Percentiles rank a stretch among this genome's conserved stretches.
Evolutionary conservation across 2,888 invertebrate species (phyloP).

Genomic region (Mythimna ferrago): DNA sequence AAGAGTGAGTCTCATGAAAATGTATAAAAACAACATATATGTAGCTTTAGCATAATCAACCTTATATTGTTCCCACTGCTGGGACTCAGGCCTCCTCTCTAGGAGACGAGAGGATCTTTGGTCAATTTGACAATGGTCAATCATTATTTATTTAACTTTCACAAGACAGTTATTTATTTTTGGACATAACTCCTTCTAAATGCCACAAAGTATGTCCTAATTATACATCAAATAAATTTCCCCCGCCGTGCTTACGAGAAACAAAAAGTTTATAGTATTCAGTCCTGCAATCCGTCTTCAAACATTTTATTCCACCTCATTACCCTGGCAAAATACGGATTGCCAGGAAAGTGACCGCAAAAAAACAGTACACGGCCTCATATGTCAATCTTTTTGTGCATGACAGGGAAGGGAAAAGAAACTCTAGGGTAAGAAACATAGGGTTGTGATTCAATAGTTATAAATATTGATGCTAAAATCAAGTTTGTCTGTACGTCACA

Average conservation of each 20-base stretch:
- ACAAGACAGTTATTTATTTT: background rate
- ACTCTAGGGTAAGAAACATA: constrained; percentile 48
- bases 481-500: constrained; percentile 67
- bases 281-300: constrained; percentile 67
- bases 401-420: constrained; percentile 47
- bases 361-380: constrained; percentile 73
- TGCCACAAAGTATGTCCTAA: constrained; percentile 23
- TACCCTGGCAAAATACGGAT: constrained; percentile 77
- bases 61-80: no score
- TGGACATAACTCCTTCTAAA: background rate
- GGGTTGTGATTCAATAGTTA: constrained; percentile 53
- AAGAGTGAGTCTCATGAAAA: no score
- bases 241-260: constrained; percentile 13
- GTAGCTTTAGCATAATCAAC: no score
- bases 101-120: no score
- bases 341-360: constrained; percentile 76
- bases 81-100: no score
- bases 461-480: constrained; percentile 27
- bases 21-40: no score
- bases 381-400: constrained; percentile 82
- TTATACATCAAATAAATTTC: constrained; percentile 39
- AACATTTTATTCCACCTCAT: constrained; percentile 72
- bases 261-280: constrained; percentile 68
- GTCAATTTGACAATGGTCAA: background rate
- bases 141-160: background rate